These are phyloP conservation scores for Drosophila repletoides DNA, from an alignment of 1,140 invertebrate species.

Conservation along the genomic window DNA sequence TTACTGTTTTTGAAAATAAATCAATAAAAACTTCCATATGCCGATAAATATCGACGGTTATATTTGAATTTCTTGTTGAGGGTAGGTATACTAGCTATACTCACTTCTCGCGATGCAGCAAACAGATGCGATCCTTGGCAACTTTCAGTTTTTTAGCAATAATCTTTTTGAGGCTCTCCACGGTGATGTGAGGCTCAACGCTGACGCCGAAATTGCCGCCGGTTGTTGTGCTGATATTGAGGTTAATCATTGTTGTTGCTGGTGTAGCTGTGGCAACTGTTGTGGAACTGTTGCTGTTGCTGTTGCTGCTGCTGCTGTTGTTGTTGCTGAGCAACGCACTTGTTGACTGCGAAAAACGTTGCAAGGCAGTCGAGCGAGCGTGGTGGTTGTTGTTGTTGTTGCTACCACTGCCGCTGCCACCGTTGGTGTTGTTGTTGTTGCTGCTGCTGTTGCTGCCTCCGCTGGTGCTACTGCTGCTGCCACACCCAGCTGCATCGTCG, in stretches of 20 bases:
- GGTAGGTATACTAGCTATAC: constrained; percentile 57
- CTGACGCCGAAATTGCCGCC: constrained; percentile 94
- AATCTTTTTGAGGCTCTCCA: constrained; percentile 94
- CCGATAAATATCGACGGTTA: not conserved
- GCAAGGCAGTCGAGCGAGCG: not conserved
- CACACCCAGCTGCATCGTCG: constrained; percentile 9
- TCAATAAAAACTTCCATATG: not conserved
- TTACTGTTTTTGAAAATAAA: not conserved
- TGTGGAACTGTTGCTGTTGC: constrained; percentile 7
- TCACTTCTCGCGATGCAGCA: constrained; percentile 95
- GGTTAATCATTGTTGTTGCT: constrained; percentile 84
- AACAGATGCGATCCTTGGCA: constrained; percentile 94
- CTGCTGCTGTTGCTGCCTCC: constrained; percentile 19
- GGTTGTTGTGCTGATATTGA: constrained; percentile 94
- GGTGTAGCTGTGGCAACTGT: too few relatives aligned
- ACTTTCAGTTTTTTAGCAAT: constrained; percentile 96
- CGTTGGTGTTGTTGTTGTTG: constrained; percentile 10
- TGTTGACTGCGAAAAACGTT: constrained; percentile 10
- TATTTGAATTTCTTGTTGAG: not conserved
- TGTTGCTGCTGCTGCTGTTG: constrained; percentile 1
- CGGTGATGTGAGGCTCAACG: constrained; percentile 89
- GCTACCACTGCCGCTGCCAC: constrained; percentile 2
- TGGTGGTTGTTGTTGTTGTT: not conserved
- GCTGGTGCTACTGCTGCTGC: constrained; percentile 12
- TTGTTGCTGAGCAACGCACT: constrained; percentile 15